Conservation (phyloP, 2,113 vertebrate species). For the Microtus ochrogaster region DNA sequence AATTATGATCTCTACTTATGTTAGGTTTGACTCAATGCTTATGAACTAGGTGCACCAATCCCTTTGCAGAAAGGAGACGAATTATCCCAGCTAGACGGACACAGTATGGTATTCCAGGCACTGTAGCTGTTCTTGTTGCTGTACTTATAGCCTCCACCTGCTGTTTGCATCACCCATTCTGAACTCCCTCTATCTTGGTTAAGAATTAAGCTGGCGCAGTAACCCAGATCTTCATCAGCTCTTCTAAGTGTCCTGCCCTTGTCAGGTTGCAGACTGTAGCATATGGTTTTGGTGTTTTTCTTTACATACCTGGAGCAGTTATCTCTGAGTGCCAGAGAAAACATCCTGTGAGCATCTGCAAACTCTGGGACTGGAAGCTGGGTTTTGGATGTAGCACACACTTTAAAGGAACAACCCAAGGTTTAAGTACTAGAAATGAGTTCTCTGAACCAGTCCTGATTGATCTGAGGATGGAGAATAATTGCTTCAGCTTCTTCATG, state of each 20-base stretch:
- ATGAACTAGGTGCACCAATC: neutral
- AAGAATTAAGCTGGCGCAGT: neutral
- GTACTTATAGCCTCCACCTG: neutral
- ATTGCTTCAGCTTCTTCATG: neutral
- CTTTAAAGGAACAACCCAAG: neutral
- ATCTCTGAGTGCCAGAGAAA: neutral
- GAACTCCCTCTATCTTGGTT: neutral
- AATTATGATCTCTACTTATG: neutral
- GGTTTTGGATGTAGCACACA: neutral
- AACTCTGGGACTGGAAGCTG: neutral
- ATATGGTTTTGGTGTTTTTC: neutral
- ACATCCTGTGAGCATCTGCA: neutral
- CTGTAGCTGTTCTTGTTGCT: neutral
- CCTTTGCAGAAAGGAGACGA: neutral
- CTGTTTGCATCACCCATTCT: neutral
- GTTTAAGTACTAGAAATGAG: neutral
- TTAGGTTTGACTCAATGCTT: neutral
- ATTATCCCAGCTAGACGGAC: neutral
- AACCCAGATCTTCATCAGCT: neutral
- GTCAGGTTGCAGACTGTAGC: neutral
- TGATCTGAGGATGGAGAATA: neutral
- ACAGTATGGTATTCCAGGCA: fast-evolving
- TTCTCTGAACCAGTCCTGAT: neutral
- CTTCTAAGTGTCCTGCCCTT: neutral
- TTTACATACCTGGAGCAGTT: neutral